Evolutionary conservation across 2,888 invertebrate species (phyloP).

Genomic region (Agapetus fuscipes): DNA sequence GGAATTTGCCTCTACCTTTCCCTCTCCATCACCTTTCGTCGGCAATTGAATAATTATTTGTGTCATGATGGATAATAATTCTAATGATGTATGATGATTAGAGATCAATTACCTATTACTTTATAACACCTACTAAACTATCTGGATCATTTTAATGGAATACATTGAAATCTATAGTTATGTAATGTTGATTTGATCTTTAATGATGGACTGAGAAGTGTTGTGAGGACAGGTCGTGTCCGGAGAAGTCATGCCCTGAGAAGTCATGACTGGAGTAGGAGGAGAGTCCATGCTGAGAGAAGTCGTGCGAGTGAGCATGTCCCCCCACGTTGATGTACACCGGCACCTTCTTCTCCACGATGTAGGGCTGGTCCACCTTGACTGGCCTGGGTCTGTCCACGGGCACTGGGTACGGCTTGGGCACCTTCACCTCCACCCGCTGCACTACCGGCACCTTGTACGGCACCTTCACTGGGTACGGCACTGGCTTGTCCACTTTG

Average conservation of each 20-base stretch:
- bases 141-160: too few relatives aligned
- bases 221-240: slow-evolving; percentile 1
- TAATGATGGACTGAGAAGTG: not conserved
- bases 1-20: too few relatives aligned
- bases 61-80: too few relatives aligned
- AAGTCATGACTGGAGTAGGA: slow-evolving; percentile 1
- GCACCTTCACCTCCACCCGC: slow-evolving; percentile 7
- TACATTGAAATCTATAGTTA: too few relatives aligned
- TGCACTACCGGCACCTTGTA: slow-evolving; percentile 6
- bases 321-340: slow-evolving; percentile 23
- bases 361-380: slow-evolving; percentile 29
- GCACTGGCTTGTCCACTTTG: slow-evolving; percentile 10
- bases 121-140: too few relatives aligned
- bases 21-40: too few relatives aligned
- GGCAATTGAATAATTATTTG: too few relatives aligned
- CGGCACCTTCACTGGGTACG: slow-evolving; percentile 11
- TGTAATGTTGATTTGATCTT: too few relatives aligned
- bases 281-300: not conserved
- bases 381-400: slow-evolving; percentile 41
- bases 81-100: too few relatives aligned
- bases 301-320: not conserved
- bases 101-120: too few relatives aligned
- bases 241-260: not conserved
- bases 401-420: slow-evolving; percentile 39
- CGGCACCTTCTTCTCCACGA: slow-evolving; percentile 37